Percentiles rank a stretch among this genome's conserved stretches.
Evolutionary conservation across 2,888 invertebrate genomes (phyloP).

Genomic region (Glaucopsyche alexis): DNA sequence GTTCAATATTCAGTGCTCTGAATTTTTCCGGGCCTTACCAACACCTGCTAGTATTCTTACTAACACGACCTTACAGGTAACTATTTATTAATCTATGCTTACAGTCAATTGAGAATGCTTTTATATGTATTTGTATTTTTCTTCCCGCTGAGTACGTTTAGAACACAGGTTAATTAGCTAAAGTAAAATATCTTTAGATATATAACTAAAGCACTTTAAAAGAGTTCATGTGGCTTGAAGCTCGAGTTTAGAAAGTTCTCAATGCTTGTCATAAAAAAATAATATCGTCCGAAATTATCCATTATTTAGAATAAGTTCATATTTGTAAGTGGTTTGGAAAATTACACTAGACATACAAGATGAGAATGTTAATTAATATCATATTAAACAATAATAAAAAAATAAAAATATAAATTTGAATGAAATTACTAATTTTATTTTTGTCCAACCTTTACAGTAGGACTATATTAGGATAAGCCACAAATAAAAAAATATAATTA

Average conservation of each 20-base stretch:
- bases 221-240: no score
- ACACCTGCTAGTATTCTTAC: no score
- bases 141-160: not conserved
- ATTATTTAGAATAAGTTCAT: conserved; percentile 58
- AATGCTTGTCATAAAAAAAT: conserved; percentile 34
- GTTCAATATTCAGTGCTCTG: no score
- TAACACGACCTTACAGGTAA: no score
- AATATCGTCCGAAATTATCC: conserved; percentile 70
- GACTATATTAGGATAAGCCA: no score
- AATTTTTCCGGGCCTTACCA: no score
- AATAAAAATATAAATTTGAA: conserved; percentile 73
- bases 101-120: no score
- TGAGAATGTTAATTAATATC: conserved; percentile 69
- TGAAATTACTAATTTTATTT: conserved; percentile 44
- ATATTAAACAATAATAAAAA: conserved; percentile 68
- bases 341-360: conserved; percentile 66
- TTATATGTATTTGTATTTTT: no score
- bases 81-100: no score
- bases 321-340: conserved; percentile 70
- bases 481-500: no score
- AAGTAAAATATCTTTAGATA: not conserved
- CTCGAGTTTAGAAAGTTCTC: conserved; percentile 13
- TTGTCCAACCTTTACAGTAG: not conserved
- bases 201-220: not conserved
- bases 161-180: not conserved